These are phyloP conservation scores for Agrypnus murinus DNA, from an alignment of 2,888 invertebrate species.

Conservation along the genomic window DNA sequence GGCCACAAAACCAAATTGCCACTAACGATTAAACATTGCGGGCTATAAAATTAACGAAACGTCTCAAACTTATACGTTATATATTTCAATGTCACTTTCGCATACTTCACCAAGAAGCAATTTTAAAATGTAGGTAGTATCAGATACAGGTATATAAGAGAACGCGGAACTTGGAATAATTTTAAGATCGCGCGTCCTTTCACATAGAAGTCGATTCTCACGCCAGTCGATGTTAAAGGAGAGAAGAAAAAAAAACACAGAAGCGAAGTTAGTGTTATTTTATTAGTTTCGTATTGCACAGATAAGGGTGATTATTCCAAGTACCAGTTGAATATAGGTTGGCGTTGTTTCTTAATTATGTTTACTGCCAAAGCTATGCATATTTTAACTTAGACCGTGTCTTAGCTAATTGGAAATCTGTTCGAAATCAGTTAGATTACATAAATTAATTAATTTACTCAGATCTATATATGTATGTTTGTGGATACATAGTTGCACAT, in stretches of 20 bases:
- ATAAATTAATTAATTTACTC: constrained; percentile 49
- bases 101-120: constrained; percentile 26
- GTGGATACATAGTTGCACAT: too few species aligned
- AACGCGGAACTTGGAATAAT: constrained; percentile 44
- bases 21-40: neutral
- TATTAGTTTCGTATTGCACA: constrained; percentile 27
- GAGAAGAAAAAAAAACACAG: neutral
- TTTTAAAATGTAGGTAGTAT: constrained; percentile 25
- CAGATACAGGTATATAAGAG: constrained; percentile 38
- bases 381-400: constrained; percentile 41
- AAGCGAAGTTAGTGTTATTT: constrained; percentile 18
- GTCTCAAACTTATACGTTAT: constrained; percentile 1
- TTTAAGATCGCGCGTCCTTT: constrained; percentile 41
- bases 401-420: constrained; percentile 45
- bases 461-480: too few species aligned
- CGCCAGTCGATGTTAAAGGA: constrained; percentile 37
- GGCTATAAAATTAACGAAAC: neutral
- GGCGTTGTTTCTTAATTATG: constrained; percentile 46
- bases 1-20: neutral
- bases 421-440: constrained; percentile 45
- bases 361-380: constrained; percentile 37
- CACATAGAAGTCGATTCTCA: constrained; percentile 44
- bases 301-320: constrained; percentile 43
- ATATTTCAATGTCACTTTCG: constrained; percentile 17
- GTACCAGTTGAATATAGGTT: constrained; percentile 33